Base-by-base conservation (phyloP, 2,797 vertebrate species). In the Antrozous pallidus region DNA sequence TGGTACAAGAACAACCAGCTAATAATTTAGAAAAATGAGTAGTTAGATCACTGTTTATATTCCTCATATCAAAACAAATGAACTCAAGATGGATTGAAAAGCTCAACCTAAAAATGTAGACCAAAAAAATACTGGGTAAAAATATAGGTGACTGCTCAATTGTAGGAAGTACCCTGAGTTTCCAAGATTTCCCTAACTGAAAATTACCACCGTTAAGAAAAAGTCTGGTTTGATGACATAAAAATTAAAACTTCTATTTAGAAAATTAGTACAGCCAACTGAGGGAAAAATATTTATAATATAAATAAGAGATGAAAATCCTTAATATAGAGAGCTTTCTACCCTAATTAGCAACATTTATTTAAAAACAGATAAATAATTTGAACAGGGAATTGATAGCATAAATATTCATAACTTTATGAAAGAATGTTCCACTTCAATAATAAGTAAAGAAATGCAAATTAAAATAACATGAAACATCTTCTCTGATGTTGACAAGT, bases 291-390 rank as follows among this genome's bases (percentile, higher is more conserved):
- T 81, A 40, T 13, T 70, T 92, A 42, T 10, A 51, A 91, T 22
- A 89, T 17, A 88, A 61, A 70, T 70, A 91, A 6, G 83, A 9
- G 1, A 70, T 85, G 74, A 65, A 67, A 67, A 71, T 88, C 58
- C 47, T 93, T 78, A 88, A 61, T 31, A 73, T 3, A 92, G 24
- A 36, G 38, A 56, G 93, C 51, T 88, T 94, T 90, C n/a, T 49
- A 92, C 24, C 10, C 36, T 81, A 90, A 38, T 78, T 56, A 92
- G 81, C 22, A 83, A 73, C 28, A 87, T 73, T 89, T 91, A 75
- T 67, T 91, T 89, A 40, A 91, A 95, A 94, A 87, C 22, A 70
- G n/a, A 16, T 79, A 40, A 95, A 96, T 36, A 12, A 69, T n/a
- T 36, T 65, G 18, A 73, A 75, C 2, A 91, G 22, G 63, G 45